Evolutionary conservation across 2,113 vertebrate genomes (phyloP).

Genomic region (Willisornis vidua): DNA sequence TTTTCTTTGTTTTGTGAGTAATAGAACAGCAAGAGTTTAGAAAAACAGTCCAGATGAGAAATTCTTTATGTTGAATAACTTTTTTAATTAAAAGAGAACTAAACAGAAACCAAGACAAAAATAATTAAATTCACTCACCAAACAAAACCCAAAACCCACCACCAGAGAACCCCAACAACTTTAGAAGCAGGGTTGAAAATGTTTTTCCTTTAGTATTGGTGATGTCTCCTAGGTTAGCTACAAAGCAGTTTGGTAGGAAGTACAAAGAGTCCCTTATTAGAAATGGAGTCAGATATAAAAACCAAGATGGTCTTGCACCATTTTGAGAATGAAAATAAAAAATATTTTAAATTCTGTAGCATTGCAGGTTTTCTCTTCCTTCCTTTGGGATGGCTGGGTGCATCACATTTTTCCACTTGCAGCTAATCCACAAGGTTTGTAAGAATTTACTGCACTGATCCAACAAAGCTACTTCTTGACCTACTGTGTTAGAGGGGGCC

Average conservation of each 20-base stretch:
- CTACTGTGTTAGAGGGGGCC: background rate
- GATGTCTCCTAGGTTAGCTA: background rate
- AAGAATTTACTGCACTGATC: background rate
- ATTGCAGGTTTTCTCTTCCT: background rate
- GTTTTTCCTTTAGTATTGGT: background rate
- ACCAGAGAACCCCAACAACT: background rate
- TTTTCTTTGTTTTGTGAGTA: background rate
- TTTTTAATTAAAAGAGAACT: background rate
- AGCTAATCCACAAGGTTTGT: background rate
- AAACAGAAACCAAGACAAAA: background rate
- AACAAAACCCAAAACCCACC: background rate
- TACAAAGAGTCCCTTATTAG: background rate
- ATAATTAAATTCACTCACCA: background rate
- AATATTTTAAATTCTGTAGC: background rate
- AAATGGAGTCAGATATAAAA: background rate
- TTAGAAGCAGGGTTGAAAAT: background rate
- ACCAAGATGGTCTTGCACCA: rapidly evolving
- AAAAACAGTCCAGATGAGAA: background rate
- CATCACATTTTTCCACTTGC: background rate
- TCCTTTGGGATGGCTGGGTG: background rate
- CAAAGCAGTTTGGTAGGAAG: background rate
- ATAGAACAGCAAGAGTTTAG: background rate
- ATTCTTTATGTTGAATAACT: background rate
- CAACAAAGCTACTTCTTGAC: background rate
- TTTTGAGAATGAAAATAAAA: background rate